phyloP scores from a whole-genome alignment of 2,113 vertebrate genomes.

The Bucco capensis region DNA sequence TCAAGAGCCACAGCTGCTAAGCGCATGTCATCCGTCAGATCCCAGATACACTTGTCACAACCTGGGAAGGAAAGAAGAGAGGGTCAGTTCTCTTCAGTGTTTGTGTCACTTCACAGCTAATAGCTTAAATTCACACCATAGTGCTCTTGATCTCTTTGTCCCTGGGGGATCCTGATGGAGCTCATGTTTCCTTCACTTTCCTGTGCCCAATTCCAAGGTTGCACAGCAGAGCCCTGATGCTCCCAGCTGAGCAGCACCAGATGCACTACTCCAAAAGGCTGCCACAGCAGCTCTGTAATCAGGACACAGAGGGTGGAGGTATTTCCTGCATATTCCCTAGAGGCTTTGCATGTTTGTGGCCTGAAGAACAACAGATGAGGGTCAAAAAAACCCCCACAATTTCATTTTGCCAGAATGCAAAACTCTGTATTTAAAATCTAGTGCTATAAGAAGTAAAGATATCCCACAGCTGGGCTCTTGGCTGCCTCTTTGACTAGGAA shows the following conservation, averaged over 20 bases:
- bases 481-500: not conserved
- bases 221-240: not conserved
- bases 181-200: not conserved
- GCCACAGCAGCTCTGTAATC: not conserved
- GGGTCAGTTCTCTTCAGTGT: not conserved
- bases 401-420: not conserved
- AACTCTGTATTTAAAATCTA: not conserved
- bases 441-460: not conserved
- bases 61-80: slow-evolving; percentile 67
- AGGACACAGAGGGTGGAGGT: not conserved
- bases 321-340: slow-evolving; percentile 42
- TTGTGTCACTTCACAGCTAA: not conserved
- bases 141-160: not conserved
- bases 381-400: not conserved
- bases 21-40: slow-evolving; percentile 87
- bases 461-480: not conserved
- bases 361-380: not conserved
- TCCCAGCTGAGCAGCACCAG: slow-evolving; percentile 15
- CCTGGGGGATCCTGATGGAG: not conserved
- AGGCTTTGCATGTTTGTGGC: not conserved
- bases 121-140: not conserved
- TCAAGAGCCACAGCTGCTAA: slow-evolving; percentile 82
- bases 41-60: slow-evolving; percentile 94
- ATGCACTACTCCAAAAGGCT: not conserved
- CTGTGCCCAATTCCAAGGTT: not conserved